Base-by-base conservation (phyloP, 2,888 invertebrate genomes). In the Drosophila anomalipes region DNA sequence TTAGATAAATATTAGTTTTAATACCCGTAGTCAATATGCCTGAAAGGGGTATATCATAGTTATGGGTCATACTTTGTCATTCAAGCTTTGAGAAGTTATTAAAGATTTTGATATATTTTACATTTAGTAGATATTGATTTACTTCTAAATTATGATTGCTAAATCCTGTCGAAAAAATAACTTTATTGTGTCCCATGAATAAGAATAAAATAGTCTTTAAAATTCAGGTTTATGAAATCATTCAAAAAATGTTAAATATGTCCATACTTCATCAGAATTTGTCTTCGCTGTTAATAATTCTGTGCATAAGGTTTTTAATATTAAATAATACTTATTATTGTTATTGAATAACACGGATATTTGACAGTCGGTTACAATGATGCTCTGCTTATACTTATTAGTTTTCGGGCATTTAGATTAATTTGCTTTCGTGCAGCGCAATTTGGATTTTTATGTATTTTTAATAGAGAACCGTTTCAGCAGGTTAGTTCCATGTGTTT, bases 1-100 rank as follows among this genome's bases (percentile, higher is more conserved):
- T 80, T 89, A 89, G 88, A 89, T 89, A 89, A 89, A 89, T 89
- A 89, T 89, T 89, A 89, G 88, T 89, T 89, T 89, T 85, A 79
- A 79, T 79, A 79, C 79, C 72, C 22, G 56, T 26, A 51, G 51
- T 33, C 47, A 30, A 59, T 44, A 33, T 39, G 49, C 10, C 54
- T 9, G 9, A 39, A 61, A 28, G 10, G 73, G 68, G 68, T 69
- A 58, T 72, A 62, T 68, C n/a, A 52, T 12, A 16, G 14, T 19
- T n/a, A 35, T 26, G 16, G 53, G 16, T 22, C 26, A 26, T 3
- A 14, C 28, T 39, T 57, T 57, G 28, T 57, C 57, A 57, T 39
- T 39, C 41, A 9, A n/a, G 39, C 57, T 57, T 28, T 28, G 28
- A 39, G 14, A n/a, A 28, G 14, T 57, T 30, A 47, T 7, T 47